Evolutionary conservation across 2,797 vertebrate species (phyloP).

Genomic region (Orestias chungarensis): DNA sequence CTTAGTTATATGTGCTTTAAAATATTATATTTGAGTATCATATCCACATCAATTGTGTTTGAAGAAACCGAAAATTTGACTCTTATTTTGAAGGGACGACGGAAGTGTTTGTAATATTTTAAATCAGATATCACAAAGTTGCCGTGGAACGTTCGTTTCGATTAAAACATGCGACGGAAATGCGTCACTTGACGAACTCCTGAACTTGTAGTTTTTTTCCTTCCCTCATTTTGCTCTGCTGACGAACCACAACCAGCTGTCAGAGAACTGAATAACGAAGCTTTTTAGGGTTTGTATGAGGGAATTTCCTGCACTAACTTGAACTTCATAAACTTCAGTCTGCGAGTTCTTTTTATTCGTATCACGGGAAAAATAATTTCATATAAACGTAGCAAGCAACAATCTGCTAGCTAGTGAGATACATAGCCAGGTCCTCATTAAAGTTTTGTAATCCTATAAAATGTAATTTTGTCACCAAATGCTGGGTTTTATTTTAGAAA

Average conservation of each 20-base stretch:
- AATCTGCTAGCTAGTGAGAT: neutral
- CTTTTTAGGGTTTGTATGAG: conserved; percentile 1
- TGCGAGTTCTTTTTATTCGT: neutral
- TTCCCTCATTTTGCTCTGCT: conserved; percentile 27
- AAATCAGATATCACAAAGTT: neutral
- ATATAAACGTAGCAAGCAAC: neutral
- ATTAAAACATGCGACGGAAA: conserved; percentile 5
- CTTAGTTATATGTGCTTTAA: neutral
- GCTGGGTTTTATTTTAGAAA: neutral
- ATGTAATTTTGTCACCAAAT: neutral
- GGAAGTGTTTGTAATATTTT: neutral
- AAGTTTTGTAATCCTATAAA: neutral
- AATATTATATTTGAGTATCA: neutral
- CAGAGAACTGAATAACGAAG: neutral
- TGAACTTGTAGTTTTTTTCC: neutral
- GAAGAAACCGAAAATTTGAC: neutral
- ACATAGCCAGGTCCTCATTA: too few species aligned
- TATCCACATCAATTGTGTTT: neutral
- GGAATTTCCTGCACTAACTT: conserved; percentile 1
- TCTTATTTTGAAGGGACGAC: conserved; percentile 11
- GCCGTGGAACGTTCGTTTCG: neutral
- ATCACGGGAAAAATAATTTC: neutral
- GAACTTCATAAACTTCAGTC: neutral
- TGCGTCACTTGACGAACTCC: neutral
- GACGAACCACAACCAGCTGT: conserved; percentile 49